These are phyloP conservation scores for Plebejus argus DNA, from an alignment of 2,888 invertebrate species.

Conservation along the genomic window DNA sequence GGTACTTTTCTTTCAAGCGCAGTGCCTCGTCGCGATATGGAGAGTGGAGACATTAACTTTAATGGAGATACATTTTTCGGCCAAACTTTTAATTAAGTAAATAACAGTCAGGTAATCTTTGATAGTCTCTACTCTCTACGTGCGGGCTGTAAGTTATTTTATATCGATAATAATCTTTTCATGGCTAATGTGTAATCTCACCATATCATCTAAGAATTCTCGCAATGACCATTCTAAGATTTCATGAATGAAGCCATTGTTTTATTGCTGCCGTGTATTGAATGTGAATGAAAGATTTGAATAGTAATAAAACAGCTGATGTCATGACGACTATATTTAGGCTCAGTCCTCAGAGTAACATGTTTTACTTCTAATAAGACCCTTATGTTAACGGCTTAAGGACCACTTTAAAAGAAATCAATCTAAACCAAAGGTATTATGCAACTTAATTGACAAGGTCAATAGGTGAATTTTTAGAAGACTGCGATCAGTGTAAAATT, in stretches of 20 bases:
- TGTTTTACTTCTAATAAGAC: not conserved
- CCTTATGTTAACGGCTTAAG: not conserved
- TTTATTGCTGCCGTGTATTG: slow-evolving; percentile 37
- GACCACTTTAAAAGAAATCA: not conserved
- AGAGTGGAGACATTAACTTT: no score
- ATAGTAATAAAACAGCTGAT: slow-evolving; percentile 40
- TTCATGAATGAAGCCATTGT: slow-evolving; percentile 66
- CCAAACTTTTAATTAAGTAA: no score
- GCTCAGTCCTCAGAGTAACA: no score
- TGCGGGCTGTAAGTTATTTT: no score
- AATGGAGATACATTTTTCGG: no score
- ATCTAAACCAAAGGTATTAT: not conserved
- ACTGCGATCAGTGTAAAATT: no score
- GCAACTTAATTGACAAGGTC: no score
- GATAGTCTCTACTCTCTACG: no score
- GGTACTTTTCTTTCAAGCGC: no score
- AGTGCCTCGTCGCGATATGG: no score
- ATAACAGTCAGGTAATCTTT: no score
- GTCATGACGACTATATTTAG: slow-evolving; percentile 36
- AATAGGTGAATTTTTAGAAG: no score
- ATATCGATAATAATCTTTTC: slow-evolving; percentile 27
- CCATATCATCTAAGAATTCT: slow-evolving; percentile 33
- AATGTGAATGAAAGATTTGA: slow-evolving; percentile 40
- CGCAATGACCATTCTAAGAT: slow-evolving; percentile 42
- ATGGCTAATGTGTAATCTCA: slow-evolving; percentile 16